These are phyloP conservation scores for Cercopithecus neglectus DNA, from an alignment of 2,797 vertebrate genomes.

Conservation along the genomic window DNA sequence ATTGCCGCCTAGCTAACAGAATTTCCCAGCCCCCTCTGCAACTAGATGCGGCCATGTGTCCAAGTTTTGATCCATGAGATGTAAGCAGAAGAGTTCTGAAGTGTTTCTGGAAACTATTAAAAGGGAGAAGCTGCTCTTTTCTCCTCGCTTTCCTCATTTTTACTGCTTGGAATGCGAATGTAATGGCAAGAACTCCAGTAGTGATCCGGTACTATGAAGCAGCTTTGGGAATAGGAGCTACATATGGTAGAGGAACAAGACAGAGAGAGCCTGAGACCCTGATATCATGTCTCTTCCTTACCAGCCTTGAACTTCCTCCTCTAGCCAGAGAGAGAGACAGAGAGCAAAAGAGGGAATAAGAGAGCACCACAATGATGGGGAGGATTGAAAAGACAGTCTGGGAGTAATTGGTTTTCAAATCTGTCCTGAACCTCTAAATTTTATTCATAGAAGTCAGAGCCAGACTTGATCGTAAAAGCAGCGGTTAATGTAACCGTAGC, in stretches of 20 bases:
- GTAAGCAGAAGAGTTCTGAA: neutral
- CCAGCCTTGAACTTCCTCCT: neutral
- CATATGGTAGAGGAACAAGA: neutral
- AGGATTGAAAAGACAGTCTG: neutral
- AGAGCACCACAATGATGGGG: neutral
- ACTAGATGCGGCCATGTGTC: neutral
- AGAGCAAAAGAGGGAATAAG: neutral
- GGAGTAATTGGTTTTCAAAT: constrained; percentile 45
- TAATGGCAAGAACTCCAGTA: neutral
- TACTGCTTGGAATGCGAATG: neutral
- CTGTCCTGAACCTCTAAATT: constrained; percentile 47
- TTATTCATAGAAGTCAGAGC: constrained; percentile 57
- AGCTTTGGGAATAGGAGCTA: neutral
- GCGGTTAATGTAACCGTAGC: neutral
- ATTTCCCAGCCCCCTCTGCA: neutral
- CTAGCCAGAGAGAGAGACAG: neutral
- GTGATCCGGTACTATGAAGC: neutral
- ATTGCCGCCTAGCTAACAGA: neutral
- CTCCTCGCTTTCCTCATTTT: neutral
- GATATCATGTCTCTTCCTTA: neutral
- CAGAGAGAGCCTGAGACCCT: neutral
- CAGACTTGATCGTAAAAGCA: neutral
- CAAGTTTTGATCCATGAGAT: neutral
- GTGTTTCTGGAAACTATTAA: neutral
- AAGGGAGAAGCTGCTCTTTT: neutral